A percentile compares a stretch with the other conserved stretches of the same genome.
phyloP scores from a whole-genome alignment of 2,113 vertebrate genomes.

The Malurus melanocephalus region DNA sequence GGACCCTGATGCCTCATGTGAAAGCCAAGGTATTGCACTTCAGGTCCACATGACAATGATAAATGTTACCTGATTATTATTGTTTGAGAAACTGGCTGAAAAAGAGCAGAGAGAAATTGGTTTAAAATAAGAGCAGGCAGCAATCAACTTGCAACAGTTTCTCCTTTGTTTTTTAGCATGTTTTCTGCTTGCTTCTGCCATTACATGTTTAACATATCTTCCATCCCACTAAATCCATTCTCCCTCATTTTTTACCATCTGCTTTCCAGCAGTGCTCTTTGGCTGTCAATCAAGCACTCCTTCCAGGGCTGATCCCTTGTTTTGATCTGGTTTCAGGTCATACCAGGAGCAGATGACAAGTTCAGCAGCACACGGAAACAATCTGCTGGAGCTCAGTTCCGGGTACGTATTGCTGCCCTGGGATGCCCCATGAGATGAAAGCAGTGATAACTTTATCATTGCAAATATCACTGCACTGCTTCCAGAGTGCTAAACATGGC shows the following conservation, averaged over 20 bases:
- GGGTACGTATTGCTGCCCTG: slow-evolving; percentile 51
- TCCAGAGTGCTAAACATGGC: background rate
- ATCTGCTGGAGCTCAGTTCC: slow-evolving; percentile 77
- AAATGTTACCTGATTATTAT: background rate
- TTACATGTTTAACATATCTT: background rate
- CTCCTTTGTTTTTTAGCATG: background rate
- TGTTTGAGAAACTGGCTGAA: background rate
- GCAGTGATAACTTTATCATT: background rate
- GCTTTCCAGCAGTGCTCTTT: background rate
- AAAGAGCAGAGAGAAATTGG: background rate
- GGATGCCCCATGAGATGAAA: background rate
- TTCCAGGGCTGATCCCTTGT: background rate
- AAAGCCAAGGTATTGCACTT: slow-evolving; percentile 69
- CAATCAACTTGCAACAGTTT: background rate
- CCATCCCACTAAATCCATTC: background rate
- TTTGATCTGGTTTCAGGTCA: slow-evolving; percentile 25
- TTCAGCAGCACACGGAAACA: slow-evolving; percentile 77
- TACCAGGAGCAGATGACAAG: slow-evolving; percentile 48
- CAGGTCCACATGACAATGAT: background rate
- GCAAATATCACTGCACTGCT: background rate
- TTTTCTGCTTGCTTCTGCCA: background rate
- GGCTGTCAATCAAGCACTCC: background rate
- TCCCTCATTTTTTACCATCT: background rate
- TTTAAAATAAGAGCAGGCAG: background rate
- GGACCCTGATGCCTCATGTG: slow-evolving; percentile 71